phyloP scores from a whole-genome alignment of 1,140 invertebrate genomes.

The Lucilia sericata region DNA sequence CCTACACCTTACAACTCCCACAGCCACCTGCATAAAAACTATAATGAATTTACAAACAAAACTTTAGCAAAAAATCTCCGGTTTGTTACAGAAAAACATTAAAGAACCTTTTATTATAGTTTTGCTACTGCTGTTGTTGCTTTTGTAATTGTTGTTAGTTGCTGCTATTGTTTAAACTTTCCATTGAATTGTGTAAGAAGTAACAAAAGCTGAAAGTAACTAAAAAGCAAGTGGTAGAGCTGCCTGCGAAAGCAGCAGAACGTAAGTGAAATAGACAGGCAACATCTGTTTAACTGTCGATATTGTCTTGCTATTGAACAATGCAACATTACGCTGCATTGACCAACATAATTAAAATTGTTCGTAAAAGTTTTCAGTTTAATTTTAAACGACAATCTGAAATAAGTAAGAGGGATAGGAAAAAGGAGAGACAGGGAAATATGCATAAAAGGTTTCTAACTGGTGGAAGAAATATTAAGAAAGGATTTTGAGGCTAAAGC shows the following conservation, averaged over 20 bases:
- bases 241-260: background rate
- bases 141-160: background rate
- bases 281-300: slow-evolving; percentile 36
- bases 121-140: background rate
- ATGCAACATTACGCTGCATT: slow-evolving; percentile 37
- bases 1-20: background rate
- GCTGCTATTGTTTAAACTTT: background rate
- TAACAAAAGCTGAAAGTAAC: background rate
- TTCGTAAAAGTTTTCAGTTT: slow-evolving; percentile 28
- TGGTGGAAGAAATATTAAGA: too few relatives aligned
- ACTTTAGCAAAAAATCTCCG: background rate
- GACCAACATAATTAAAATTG: slow-evolving; percentile 44
- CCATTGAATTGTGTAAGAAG: background rate
- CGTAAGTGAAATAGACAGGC: background rate
- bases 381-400: slow-evolving; percentile 33
- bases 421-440: too few relatives aligned
- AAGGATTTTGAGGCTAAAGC: too few relatives aligned
- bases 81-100: background rate
- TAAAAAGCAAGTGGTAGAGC: background rate
- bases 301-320: slow-evolving; percentile 41
- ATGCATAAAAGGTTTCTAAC: too few relatives aligned
- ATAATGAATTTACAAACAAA: slow-evolving; percentile 4
- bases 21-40: background rate
- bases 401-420: background rate
- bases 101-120: background rate